Base-by-base conservation (phyloP, 2,113 vertebrate genomes). In the Megaptera novaeangliae region DNA sequence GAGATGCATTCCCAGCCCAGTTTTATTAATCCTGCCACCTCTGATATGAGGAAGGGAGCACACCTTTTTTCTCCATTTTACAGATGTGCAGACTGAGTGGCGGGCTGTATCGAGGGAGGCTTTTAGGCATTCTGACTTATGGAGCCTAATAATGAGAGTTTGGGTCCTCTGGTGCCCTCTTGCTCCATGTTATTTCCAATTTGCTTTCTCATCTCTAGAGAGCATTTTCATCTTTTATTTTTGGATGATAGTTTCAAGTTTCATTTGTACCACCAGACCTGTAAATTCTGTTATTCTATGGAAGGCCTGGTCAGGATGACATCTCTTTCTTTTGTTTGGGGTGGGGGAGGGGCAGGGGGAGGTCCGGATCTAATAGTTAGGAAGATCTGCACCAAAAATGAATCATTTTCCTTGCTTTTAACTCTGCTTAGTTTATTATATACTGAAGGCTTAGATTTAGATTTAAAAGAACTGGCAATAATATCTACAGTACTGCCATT, bases 211-310 rank as follows among this genome's bases (percentile, higher is more conserved):
- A 49, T 81, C 46, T 75, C 27, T 34, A 93, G 66, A 93, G 75
- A 83, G 74, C 89, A 95, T 97, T 95, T 94, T 91, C 94, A 96
- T 98, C 87, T 91, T 96, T 97, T 85, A 94, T 88, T 80, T 95
- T 92, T 46, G n/a, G 63, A 68, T 84, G 74, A 96, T 80, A 95
- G 96, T 92, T 96, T 97, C 77, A 44, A 74, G 86, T 96, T 98
- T 92, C 90, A 92, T 96, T 96, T 96, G 84, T 34, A 90, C 82
- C 21, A 59, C 49, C 91, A 92, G 87, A 88, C 69, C 94, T 91
- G 95, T 97, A 74, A 96, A 93, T 96, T 94, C 95, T 95, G 95
- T 97, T 91, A 55, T 92, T 95, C 89, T 95, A 78, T 87, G 75
- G 96, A 92, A 97, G 88, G 39, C 41, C 80, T 88, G 93, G 88